A percentile compares a stretch with the other conserved stretches of the same genome.
Conservation (phyloP, 2,113 vertebrate species). For the Spea bombifrons region DNA sequence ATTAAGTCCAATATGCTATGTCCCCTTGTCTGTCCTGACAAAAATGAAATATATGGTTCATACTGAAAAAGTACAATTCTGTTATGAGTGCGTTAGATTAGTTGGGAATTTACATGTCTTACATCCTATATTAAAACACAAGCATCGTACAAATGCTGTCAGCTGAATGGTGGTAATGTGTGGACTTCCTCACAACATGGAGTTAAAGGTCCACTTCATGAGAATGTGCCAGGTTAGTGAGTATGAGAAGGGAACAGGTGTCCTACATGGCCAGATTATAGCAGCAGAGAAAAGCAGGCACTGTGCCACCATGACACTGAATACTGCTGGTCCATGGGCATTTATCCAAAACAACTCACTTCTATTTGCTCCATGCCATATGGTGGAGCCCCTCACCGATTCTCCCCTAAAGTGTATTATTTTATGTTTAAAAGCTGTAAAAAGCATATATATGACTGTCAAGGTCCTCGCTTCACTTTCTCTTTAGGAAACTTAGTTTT, state of each 20-base stretch:
- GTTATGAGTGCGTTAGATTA: too few relatives aligned
- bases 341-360: background rate
- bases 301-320: conserved; percentile 19
- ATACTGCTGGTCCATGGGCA: background rate
- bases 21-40: too few relatives aligned
- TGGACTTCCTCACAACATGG: too few relatives aligned
- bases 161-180: background rate
- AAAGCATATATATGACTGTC: background rate
- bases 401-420: background rate
- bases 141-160: background rate
- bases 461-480: background rate
- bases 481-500: conserved; percentile 3
- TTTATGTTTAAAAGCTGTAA: background rate
- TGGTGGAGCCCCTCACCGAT: background rate
- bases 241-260: conserved; percentile 35
- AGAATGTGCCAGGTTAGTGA: conserved; percentile 21
- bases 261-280: background rate
- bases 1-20: too few relatives aligned
- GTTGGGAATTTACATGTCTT: too few relatives aligned
- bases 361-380: background rate
- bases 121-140: background rate
- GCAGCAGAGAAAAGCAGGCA: conserved; percentile 3
- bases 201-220: background rate
- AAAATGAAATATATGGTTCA: too few relatives aligned
- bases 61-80: too few relatives aligned